Percentiles rank a stretch among this genome's conserved stretches.
These are phyloP conservation scores for Ptyas mucosa DNA, from an alignment of 2,113 vertebrate species.

Conservation along the genomic window DNA sequence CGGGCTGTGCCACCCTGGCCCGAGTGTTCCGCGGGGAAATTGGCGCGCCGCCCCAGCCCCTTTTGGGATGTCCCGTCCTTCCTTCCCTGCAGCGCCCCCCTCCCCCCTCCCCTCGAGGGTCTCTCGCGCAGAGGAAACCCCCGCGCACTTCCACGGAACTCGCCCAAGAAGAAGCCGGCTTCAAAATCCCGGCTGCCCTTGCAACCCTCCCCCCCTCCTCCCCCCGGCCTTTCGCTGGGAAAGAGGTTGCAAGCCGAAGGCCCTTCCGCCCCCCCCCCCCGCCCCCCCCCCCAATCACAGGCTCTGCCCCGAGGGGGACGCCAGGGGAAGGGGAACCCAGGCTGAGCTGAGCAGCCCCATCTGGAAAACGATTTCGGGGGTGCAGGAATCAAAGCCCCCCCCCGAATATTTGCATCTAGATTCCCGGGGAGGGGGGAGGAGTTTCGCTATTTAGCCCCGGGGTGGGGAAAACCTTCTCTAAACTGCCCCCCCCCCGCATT, in stretches of 20 bases:
- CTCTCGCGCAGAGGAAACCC: not conserved
- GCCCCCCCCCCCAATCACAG: not conserved
- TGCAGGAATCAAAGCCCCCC: not conserved
- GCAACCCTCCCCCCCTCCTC: too few relatives aligned
- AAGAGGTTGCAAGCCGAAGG: not conserved
- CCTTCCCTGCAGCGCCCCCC: not conserved
- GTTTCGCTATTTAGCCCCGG: too few relatives aligned
- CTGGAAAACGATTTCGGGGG: not conserved
- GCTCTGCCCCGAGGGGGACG: not conserved
- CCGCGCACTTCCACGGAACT: too few relatives aligned
- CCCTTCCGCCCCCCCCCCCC: too few relatives aligned
- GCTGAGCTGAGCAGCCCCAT: not conserved
- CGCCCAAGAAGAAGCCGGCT: accelerated
- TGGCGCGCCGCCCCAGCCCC: not conserved
- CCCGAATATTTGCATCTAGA: too few relatives aligned
- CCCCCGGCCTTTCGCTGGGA: too few relatives aligned
- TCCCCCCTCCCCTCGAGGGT: not conserved
- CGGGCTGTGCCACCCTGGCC: not conserved
- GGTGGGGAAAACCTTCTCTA: too few relatives aligned
- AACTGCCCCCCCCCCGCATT: too few relatives aligned
- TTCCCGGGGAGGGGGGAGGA: too few relatives aligned
- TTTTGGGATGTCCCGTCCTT: too few relatives aligned
- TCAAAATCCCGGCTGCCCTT: not conserved
- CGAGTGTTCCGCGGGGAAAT: not conserved
- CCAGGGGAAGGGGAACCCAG: not conserved